Percentiles rank a stretch among this genome's conserved stretches.
Evolutionary conservation across 2,797 vertebrate genomes (phyloP).

Genomic region (Mormyrops boulengeri): DNA sequence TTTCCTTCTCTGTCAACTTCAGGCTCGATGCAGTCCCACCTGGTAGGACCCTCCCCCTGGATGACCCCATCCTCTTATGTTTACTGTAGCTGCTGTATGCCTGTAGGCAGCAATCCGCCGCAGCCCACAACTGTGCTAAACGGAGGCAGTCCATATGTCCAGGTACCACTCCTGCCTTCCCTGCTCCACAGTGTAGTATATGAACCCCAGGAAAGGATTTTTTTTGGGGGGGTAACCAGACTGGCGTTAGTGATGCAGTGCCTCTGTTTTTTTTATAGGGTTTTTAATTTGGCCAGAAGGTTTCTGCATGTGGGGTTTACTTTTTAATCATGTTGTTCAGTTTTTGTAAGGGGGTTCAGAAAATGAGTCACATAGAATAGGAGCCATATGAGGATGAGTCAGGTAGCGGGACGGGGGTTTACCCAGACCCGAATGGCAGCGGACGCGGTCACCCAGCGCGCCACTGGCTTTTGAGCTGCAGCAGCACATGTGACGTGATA

Average conservation of each 20-base stretch:
- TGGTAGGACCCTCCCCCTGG: slow-evolving; percentile 49
- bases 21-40: slow-evolving; percentile 50
- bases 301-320: background rate
- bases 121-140: slow-evolving; percentile 43
- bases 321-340: background rate
- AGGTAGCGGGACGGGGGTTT: background rate
- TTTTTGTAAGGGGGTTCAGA: background rate
- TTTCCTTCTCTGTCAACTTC: background rate
- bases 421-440: background rate
- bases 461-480: background rate
- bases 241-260: background rate
- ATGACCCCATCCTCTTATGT: slow-evolving; percentile 51
- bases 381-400: background rate
- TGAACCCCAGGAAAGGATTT: background rate
- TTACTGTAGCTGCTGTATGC: slow-evolving; percentile 56
- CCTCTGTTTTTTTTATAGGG: background rate
- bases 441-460: background rate
- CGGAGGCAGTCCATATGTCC: slow-evolving; percentile 52
- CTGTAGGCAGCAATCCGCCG: slow-evolving; percentile 41
- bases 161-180: slow-evolving; percentile 41
- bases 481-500: background rate
- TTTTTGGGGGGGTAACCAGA: background rate
- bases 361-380: background rate
- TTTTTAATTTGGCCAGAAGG: background rate
- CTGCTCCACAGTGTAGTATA: background rate